phyloP scores from a whole-genome alignment of 2,888 invertebrate genomes.

The Acutogordius australiensis region DNA sequence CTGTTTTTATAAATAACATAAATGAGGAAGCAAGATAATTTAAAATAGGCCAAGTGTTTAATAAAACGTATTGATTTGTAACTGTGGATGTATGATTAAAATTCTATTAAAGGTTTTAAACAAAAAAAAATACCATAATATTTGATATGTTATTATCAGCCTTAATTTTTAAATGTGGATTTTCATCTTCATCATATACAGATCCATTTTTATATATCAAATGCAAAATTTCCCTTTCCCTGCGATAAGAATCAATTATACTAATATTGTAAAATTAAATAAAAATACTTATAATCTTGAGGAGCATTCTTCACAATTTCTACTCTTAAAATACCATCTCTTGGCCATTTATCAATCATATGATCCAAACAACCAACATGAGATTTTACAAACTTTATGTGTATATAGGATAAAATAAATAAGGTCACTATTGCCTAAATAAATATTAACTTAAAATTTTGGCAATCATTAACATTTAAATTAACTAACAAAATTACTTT shows the following conservation, averaged over 20 bases:
- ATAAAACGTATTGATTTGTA: too few species aligned
- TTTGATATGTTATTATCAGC: too few species aligned
- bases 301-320: constrained; percentile 36
- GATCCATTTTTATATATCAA: constrained; percentile 8
- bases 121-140: too few species aligned
- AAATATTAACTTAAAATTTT: constrained; percentile 16
- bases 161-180: too few species aligned
- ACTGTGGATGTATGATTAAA: too few species aligned
- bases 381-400: constrained; percentile 61
- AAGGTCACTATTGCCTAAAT: constrained; percentile 48
- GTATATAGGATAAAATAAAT: constrained; percentile 69
- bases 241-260: not conserved
- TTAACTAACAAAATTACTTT: constrained; percentile 33
- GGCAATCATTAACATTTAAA: constrained; percentile 13
- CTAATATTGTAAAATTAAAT: constrained; percentile 1
- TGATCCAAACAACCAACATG: constrained; percentile 66
- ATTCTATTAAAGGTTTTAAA: too few species aligned
- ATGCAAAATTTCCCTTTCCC: not conserved
- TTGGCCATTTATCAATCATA: constrained; percentile 44
- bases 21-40: not conserved
- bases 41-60: not conserved
- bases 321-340: constrained; percentile 67
- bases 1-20: constrained; percentile 1
- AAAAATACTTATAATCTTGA: constrained; percentile 14
- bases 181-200: constrained; percentile 9